Conservation (phyloP, 2,113 vertebrate genomes). For the Halcyon senegalensis region DNA sequence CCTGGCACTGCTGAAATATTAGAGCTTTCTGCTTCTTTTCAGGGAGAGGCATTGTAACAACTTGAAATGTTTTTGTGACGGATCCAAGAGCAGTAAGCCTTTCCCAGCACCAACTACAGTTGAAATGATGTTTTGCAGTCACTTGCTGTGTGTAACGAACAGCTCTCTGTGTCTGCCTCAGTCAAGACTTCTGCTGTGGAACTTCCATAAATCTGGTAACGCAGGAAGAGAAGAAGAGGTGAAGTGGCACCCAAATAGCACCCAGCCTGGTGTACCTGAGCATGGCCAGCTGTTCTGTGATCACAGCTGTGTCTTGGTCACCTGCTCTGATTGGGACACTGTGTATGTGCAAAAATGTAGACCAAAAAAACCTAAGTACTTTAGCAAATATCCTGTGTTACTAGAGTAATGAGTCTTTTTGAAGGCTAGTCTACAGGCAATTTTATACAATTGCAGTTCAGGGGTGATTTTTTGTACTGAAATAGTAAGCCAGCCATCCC, state of each 20-base stretch:
- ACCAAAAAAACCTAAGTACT: accelerated
- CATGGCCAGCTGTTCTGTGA: background rate
- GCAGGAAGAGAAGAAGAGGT: background rate
- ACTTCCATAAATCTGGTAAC: background rate
- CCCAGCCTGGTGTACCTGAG: background rate
- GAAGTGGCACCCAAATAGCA: background rate
- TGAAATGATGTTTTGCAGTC: background rate
- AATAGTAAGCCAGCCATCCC: background rate
- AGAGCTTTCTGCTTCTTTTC: background rate
- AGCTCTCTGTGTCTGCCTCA: accelerated
- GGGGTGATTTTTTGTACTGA: background rate
- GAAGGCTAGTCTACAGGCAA: background rate
- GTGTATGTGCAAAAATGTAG: background rate
- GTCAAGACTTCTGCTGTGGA: background rate
- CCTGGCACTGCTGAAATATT: background rate
- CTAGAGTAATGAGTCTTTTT: background rate
- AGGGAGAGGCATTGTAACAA: background rate
- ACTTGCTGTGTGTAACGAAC: background rate
- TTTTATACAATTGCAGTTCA: background rate
- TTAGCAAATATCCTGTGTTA: background rate
- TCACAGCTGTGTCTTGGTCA: background rate
- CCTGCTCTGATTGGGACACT: background rate
- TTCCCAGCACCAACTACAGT: background rate
- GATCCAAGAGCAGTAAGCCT: conserved; percentile 36
- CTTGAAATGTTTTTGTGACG: background rate